Base-by-base conservation (phyloP, 1,140 invertebrate genomes). In the Eupristina koningsbergeri region DNA sequence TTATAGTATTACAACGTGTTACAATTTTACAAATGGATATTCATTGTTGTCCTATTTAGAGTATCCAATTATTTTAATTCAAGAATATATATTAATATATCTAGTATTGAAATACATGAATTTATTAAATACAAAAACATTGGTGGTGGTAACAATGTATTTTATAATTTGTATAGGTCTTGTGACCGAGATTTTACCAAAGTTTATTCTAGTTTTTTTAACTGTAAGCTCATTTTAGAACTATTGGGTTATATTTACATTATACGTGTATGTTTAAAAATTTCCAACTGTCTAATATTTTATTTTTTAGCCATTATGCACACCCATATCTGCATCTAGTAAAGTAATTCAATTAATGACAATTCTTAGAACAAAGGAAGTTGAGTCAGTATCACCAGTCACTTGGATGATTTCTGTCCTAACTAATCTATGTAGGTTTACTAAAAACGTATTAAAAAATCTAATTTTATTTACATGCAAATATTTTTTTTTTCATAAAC, bases 331-430 rank as follows among this genome's bases (percentile, higher is more conserved):
- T 85, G 94, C 94, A 50, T 95, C 94, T 45, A 94, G 95, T 69
- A 96, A 96, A 93, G 89, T 95, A 11, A 92, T 94, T 31, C 95
- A 96, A 87, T 92, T 96, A 13, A 89, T 94, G 61, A 93, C 94
- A 79, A 96, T 96, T 85, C 76, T 95, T 22, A 92, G 90, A 87
- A 92, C 93, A 3, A 93, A 91, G 87, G 95, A 95, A 89, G 93
- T 95, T 15, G 94, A 95, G 85, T 94, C 94, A 22, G 92, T 96
- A 1, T 95, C 95, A 58, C 88, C 94, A 19, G 89, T 93, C 17
- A 95, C 95, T 36, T 96, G 95, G 95, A 92, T 94, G 61, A 94
- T 96, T 78, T 96, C 95, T 61, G 92, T 94, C 22, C 91, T 94
- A 79, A 95, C 95, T 26, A 96, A 95, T 89, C 87, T 94, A 11